phyloP scores from a whole-genome alignment of 2,797 vertebrate species.

The Prunella strophiata region DNA sequence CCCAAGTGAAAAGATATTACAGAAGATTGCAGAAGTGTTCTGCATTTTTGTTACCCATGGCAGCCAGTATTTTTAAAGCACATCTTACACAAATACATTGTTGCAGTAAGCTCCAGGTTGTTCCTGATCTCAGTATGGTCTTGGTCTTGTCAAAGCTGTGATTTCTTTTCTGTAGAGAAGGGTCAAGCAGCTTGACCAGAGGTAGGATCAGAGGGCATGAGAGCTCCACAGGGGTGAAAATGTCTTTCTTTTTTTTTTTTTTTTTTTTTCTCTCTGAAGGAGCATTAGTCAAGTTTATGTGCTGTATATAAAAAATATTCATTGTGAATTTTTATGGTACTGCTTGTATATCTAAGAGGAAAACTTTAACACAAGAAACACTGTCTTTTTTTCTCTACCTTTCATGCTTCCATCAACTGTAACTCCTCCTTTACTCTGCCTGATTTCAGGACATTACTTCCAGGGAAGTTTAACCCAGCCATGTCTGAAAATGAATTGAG shows the following conservation, averaged over 20 bases:
- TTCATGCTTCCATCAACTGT: background rate
- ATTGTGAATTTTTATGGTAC: background rate
- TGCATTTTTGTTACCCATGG: background rate
- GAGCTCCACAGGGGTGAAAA: background rate
- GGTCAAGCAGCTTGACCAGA: background rate
- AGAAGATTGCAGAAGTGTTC: background rate
- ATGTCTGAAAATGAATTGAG: background rate
- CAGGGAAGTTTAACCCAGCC: background rate
- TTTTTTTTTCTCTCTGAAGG: background rate
- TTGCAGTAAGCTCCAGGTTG: background rate
- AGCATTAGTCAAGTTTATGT: background rate
- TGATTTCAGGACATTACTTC: background rate
- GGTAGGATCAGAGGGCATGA: background rate
- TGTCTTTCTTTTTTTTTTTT: fast-evolving
- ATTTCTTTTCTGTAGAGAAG: background rate
- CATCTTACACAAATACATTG: background rate
- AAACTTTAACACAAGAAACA: background rate
- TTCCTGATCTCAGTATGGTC: background rate
- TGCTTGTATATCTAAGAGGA: background rate
- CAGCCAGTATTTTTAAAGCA: background rate
- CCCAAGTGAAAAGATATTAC: background rate
- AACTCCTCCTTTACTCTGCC: background rate
- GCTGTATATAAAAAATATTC: background rate
- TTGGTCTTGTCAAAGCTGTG: background rate
- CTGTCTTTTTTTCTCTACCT: background rate